Percentiles rank a stretch among this genome's conserved stretches.
These are phyloP conservation scores for Murina feae DNA, from an alignment of 2,113 vertebrate genomes.

Conservation along the genomic window DNA sequence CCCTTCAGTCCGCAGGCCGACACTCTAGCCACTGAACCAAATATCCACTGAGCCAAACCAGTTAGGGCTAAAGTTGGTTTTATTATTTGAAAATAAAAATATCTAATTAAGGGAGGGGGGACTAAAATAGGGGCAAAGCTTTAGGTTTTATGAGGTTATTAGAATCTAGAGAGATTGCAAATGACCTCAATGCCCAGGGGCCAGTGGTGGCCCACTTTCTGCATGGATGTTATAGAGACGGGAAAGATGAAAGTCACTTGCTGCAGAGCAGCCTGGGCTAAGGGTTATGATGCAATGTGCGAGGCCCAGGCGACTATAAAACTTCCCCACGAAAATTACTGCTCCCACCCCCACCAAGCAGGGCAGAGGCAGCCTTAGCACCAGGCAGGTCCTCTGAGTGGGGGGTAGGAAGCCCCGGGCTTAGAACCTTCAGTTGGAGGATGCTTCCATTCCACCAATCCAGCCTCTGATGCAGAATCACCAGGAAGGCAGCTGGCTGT, in stretches of 20 bases:
- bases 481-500: background rate
- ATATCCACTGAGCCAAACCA: no score
- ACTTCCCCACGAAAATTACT: background rate
- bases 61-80: background rate
- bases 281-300: accelerated
- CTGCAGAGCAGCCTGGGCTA: background rate
- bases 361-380: background rate
- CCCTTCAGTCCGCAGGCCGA: no score
- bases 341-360: background rate
- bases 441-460: background rate
- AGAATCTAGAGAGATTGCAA: background rate
- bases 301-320: background rate
- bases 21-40: no score
- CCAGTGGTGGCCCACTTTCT: background rate
- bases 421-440: background rate
- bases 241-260: background rate
- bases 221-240: background rate
- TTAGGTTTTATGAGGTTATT: background rate
- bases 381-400: background rate
- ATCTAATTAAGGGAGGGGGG: background rate
- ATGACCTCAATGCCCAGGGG: background rate
- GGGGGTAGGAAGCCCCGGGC: background rate
- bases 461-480: background rate
- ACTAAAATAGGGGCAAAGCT: background rate
- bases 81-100: background rate